Base-by-base conservation (phyloP, 2,888 invertebrate species). In the Tipula confusa region DNA sequence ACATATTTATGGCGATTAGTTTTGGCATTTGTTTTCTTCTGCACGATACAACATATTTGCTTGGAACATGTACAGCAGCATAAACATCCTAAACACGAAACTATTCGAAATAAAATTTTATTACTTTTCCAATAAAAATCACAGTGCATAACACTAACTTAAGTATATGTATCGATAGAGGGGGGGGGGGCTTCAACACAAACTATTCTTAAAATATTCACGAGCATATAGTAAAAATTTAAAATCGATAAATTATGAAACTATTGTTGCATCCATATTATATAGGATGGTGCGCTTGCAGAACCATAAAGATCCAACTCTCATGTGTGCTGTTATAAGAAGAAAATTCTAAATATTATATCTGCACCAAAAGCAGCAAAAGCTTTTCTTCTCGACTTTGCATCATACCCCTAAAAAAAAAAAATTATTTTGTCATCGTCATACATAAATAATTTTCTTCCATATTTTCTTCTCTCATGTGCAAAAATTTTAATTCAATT, bases 101-200 rank as follows among this genome's bases (percentile, higher is more conserved):
- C 24, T 64, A 64, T n/a, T n/a, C n/a, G n/a, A 64, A 64, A 64
- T 64, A 64, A 64, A 64, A 64, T 64, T 64, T 64, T 64, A 64
- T 64, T 18, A 64, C 24, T 64, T 64, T 24, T 64, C 24, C 64
- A 64, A 64, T 64, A 64, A 64, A 64, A 43, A 43, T 43, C 43
- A 43, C 43, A 43, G 43, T 43, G 43, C 43, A 43, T 15, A 43
- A 24, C 64, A 64, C 24, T 64, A 64, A 64, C 18, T 64, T 64
- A 24, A 24, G 24, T 1, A 64, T 64, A 9, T 64, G 64, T 18
- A 64, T 64, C 13, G n/a, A n/a, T n/a, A n/a, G n/a, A n/a, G n/a
- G n/a, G n/a, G n/a, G n/a, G n/a, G n/a, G n/a, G n/a, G 24, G 64
- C 9, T 64, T 9, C 64, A 9, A 33, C 11, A 24, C 43, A 15